phyloP scores from a whole-genome alignment of 2,113 vertebrate species.

The Dromas ardeola region DNA sequence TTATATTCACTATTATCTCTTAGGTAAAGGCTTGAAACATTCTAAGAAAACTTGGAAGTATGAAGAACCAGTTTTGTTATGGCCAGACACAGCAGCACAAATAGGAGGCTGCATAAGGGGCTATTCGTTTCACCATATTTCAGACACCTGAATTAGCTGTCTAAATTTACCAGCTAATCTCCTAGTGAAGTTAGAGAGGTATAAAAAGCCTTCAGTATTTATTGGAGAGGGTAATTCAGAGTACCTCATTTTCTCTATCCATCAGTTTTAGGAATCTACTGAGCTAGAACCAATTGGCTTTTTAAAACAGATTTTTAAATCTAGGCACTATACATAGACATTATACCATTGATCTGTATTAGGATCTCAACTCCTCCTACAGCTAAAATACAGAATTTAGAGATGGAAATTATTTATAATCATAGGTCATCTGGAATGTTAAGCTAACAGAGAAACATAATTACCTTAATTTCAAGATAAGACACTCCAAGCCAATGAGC shows the following conservation, averaged over 20 bases:
- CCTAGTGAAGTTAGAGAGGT: background rate
- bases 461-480: background rate
- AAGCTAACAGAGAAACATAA: background rate
- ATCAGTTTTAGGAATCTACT: background rate
- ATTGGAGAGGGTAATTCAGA: background rate
- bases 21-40: background rate
- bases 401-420: background rate
- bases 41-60: background rate
- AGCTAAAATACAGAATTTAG: background rate
- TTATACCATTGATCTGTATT: background rate
- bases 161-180: background rate
- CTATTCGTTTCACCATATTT: background rate
- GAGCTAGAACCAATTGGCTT: background rate
- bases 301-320: background rate
- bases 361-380: background rate
- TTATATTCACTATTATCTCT: background rate
- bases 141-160: background rate
- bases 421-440: background rate
- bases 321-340: fast-evolving
- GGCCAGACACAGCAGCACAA: background rate
- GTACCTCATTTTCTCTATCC: background rate
- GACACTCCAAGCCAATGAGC: background rate
- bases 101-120: background rate
- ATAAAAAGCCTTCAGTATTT: background rate
- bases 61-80: background rate